A percentile compares a stretch with the other conserved stretches of the same genome.
These are phyloP conservation scores for Callyntrura guangdongensis DNA, from an alignment of 2,888 invertebrate genomes.

Conservation along the genomic window DNA sequence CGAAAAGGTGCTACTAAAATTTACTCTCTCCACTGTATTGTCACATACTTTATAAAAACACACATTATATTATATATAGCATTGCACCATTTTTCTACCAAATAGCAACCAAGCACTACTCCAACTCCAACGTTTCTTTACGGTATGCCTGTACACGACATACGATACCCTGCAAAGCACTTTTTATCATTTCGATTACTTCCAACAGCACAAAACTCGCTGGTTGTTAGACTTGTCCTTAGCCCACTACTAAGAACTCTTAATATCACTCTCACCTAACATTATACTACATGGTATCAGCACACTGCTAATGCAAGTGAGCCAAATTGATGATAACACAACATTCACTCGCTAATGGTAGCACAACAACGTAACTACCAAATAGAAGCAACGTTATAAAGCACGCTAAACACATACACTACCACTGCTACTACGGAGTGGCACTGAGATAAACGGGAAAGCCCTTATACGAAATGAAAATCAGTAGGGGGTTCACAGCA, in stretches of 20 bases:
- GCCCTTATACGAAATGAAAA: conserved; percentile 67
- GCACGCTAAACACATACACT: no score
- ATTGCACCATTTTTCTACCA: conserved; percentile 8
- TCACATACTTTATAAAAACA: neutral
- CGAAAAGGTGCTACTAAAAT: neutral
- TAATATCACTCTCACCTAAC: neutral
- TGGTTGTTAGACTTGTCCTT: conserved; percentile 34
- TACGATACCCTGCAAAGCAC: neutral
- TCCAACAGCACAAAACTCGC: neutral
- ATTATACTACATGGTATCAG: conserved; percentile 18
- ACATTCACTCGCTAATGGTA: neutral
- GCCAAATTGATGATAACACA: conserved; percentile 2
- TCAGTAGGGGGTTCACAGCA: conserved; percentile 46
- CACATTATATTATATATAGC: neutral
- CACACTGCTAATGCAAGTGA: neutral
- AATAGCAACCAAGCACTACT: neutral
- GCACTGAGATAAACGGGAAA: conserved; percentile 53
- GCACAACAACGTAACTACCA: neutral
- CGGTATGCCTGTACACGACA: conserved; percentile 8
- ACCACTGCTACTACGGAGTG: neutral
- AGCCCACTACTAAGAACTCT: conserved; percentile 19
- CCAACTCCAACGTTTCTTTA: neutral
- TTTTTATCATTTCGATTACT: neutral
- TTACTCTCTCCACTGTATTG: neutral
- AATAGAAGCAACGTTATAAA: neutral